These are phyloP conservation scores for Macropodus opercularis DNA, from an alignment of 2,797 vertebrate genomes.

Conservation along the genomic window DNA sequence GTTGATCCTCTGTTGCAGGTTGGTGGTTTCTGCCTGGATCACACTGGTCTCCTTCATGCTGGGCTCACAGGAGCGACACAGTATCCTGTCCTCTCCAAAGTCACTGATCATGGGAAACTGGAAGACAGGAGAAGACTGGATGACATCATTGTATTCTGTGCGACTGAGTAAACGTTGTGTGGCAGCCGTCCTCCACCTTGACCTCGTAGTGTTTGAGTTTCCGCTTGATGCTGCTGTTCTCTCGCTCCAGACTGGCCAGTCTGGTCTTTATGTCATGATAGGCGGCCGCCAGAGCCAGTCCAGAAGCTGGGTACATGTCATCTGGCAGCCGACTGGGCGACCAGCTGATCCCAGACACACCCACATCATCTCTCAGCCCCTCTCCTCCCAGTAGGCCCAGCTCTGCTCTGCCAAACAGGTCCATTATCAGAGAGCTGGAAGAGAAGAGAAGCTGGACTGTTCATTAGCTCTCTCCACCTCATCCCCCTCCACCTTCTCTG, in stretches of 20 bases:
- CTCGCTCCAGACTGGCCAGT: slow-evolving; percentile 86
- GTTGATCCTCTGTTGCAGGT: slow-evolving; percentile 87
- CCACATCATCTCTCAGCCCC: slow-evolving; percentile 84
- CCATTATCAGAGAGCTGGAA: slow-evolving; percentile 79
- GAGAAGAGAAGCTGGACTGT: too few species aligned
- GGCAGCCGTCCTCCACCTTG: slow-evolving; percentile 79
- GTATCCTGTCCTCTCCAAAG: slow-evolving; percentile 84
- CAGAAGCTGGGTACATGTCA: slow-evolving; percentile 88
- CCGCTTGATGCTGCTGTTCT: slow-evolving; percentile 88
- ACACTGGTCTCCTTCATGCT: slow-evolving; percentile 81
- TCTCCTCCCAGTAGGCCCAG: slow-evolving; percentile 87
- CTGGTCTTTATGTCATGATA: slow-evolving; percentile 92
- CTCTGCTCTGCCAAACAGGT: slow-evolving; percentile 88
- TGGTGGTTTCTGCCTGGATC: slow-evolving; percentile 80
- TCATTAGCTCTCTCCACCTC: too few species aligned
- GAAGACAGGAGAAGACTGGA: neutral
- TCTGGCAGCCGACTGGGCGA: slow-evolving; percentile 75
- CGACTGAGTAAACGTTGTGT: too few species aligned
- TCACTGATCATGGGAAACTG: slow-evolving; percentile 87
- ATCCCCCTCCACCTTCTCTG: too few species aligned
- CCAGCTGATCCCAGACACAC: slow-evolving; percentile 83
- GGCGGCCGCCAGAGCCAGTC: slow-evolving; percentile 89
- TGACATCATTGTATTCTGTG: too few species aligned
- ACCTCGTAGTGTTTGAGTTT: slow-evolving; percentile 90
- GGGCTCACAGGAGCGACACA: slow-evolving; percentile 81